A percentile compares a stretch with the other conserved stretches of the same genome.
phyloP scores from a whole-genome alignment of 2,797 vertebrate species.

The Apogon hyalosoma region DNA sequence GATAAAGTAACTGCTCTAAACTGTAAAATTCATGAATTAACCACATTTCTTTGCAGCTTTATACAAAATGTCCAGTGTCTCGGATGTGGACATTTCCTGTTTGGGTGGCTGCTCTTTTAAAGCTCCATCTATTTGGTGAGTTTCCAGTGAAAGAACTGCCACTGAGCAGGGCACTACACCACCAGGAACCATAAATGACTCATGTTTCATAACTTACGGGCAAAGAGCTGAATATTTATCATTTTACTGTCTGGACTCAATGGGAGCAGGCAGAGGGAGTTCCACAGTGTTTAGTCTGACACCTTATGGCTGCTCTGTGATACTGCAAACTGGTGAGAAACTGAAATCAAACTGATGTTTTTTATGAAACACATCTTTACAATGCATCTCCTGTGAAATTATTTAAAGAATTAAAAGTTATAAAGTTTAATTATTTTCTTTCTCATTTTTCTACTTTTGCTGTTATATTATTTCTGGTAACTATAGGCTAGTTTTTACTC shows the following conservation, averaged over 20 bases:
- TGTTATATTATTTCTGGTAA: too few species aligned
- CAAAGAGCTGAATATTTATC: not conserved
- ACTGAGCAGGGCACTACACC: too few species aligned
- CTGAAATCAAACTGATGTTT: too few species aligned
- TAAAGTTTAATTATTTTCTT: too few species aligned
- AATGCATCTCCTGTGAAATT: not conserved
- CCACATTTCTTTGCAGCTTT: not conserved
- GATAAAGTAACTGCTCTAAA: not conserved
- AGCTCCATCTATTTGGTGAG: too few species aligned
- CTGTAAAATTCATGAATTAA: not conserved
- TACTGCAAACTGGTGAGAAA: slow-evolving; percentile 17
- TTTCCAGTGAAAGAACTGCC: too few species aligned
- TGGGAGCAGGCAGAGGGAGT: not conserved
- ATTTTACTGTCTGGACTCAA: not conserved
- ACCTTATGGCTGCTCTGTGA: slow-evolving; percentile 42
- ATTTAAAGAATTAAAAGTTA: too few species aligned
- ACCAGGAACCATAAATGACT: not conserved
- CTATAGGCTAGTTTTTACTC: too few species aligned
- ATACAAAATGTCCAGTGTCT: too few species aligned
- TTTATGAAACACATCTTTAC: not conserved
- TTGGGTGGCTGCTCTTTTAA: too few species aligned
- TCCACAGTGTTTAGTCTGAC: slow-evolving; percentile 46
- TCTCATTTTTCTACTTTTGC: too few species aligned
- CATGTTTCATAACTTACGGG: not conserved
- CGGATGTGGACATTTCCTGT: too few species aligned